Conservation (phyloP, 2,113 vertebrate species). For the Kobus ellipsiprymnus region DNA sequence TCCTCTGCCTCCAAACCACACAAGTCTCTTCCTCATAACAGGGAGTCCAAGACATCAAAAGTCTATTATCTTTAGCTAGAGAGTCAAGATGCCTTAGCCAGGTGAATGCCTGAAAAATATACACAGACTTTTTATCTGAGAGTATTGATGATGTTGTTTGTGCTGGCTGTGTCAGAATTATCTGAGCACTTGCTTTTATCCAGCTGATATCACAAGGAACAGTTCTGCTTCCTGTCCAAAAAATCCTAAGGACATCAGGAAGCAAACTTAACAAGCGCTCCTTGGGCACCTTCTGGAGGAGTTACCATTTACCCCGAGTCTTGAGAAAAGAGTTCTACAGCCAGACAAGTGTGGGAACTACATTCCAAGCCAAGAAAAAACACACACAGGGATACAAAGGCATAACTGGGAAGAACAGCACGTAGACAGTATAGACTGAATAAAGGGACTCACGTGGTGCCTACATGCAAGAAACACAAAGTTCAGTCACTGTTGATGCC, state of each 20-base stretch:
- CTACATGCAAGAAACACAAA: background rate
- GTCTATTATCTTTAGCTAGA: background rate
- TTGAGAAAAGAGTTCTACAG: background rate
- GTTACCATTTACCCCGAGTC: background rate
- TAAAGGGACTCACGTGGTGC: background rate
- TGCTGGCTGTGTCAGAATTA: background rate
- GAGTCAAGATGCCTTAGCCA: background rate
- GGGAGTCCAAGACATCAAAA: background rate
- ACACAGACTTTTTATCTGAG: background rate
- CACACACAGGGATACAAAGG: background rate
- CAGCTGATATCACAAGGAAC: background rate
- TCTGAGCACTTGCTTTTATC: background rate
- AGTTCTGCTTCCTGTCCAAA: background rate
- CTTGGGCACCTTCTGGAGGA: background rate
- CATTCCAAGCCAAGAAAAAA: background rate
- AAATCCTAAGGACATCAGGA: background rate
- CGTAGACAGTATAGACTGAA: accelerated
- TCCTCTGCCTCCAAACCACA: background rate
- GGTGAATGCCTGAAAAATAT: background rate
- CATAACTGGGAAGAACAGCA: background rate
- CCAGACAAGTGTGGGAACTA: background rate
- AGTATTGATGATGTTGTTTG: background rate
- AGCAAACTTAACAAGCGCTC: background rate
- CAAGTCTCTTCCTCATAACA: background rate
- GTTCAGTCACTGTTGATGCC: accelerated